Evolutionary conservation across 2,113 vertebrate species (phyloP).

Genomic region (Eonycteris spelaea): DNA sequence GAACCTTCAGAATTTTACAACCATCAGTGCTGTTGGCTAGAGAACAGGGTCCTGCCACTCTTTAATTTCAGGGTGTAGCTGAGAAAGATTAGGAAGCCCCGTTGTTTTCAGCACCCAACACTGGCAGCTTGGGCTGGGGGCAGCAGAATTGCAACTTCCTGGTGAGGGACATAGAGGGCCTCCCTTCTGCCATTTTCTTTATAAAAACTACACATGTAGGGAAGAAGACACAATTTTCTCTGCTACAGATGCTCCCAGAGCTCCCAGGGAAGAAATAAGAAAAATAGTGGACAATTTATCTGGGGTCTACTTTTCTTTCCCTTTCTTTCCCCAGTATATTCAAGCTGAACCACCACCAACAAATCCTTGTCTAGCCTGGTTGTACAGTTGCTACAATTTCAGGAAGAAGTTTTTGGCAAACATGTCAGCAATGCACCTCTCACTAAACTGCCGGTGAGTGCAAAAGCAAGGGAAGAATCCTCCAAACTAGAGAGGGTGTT

Average conservation of each 20-base stretch:
- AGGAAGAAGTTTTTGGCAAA: slow-evolving; percentile 97
- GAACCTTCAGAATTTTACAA: slow-evolving; percentile 34
- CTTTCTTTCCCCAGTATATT: slow-evolving; percentile 87
- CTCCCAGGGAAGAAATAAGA: background rate
- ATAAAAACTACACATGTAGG: background rate
- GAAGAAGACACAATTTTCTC: background rate
- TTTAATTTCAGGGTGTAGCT: background rate
- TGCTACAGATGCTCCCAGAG: background rate
- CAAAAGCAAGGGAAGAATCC: background rate
- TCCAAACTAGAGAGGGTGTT: background rate
- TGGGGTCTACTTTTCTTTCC: background rate
- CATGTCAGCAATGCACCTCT: slow-evolving; percentile 98
- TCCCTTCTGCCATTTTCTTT: slow-evolving; percentile 6
- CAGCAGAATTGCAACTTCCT: background rate
- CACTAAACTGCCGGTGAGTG: slow-evolving; percentile 92
- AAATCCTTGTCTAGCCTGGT: slow-evolving; percentile 97
- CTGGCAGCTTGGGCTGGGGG: background rate
- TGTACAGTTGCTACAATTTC: slow-evolving; percentile 96
- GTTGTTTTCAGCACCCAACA: background rate
- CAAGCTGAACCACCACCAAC: slow-evolving; percentile 97
- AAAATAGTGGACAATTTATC: background rate
- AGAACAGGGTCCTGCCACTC: background rate
- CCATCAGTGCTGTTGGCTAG: background rate
- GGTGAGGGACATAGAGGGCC: background rate
- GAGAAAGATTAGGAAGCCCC: background rate